phyloP scores from a whole-genome alignment of 2,888 invertebrate genomes.

The Globia sparganii region DNA sequence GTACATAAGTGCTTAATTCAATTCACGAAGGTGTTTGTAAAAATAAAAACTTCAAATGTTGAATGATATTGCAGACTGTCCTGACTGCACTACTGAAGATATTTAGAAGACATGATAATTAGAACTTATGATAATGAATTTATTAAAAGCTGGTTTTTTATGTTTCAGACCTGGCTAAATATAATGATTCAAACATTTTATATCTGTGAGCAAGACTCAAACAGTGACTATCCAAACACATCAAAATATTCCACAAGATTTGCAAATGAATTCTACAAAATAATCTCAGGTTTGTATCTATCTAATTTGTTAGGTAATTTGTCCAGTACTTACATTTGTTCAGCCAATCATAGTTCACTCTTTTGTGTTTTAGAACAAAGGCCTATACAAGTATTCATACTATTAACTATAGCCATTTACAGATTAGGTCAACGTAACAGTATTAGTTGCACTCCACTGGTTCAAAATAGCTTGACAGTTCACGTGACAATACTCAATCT shows the following conservation, averaged over 20 bases:
- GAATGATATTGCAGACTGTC: background rate
- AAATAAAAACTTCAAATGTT: background rate
- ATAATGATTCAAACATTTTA: slow-evolving; percentile 82
- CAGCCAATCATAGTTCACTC: background rate
- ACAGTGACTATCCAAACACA: slow-evolving; percentile 81
- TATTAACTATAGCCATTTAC: background rate
- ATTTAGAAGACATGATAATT: background rate
- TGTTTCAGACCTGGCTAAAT: slow-evolving; percentile 83
- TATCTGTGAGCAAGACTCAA: slow-evolving; percentile 79
- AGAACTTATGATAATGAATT: background rate
- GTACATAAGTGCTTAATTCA: slow-evolving; percentile 48
- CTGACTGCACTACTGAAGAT: background rate
- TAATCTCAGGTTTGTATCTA: slow-evolving; percentile 77
- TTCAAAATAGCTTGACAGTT: background rate
- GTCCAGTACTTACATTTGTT: background rate
- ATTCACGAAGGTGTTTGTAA: background rate
- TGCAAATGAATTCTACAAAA: slow-evolving; percentile 81
- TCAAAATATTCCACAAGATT: slow-evolving; percentile 78
- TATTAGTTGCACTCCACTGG: background rate
- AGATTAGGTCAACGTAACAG: background rate
- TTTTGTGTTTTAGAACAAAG: background rate
- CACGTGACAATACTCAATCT: background rate
- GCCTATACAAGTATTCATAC: no score
- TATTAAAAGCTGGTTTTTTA: background rate
- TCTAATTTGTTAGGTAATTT: slow-evolving; percentile 1